phyloP scores from a whole-genome alignment of 2,113 vertebrate genomes.

The Rhynchopsitta pachyrhyncha region DNA sequence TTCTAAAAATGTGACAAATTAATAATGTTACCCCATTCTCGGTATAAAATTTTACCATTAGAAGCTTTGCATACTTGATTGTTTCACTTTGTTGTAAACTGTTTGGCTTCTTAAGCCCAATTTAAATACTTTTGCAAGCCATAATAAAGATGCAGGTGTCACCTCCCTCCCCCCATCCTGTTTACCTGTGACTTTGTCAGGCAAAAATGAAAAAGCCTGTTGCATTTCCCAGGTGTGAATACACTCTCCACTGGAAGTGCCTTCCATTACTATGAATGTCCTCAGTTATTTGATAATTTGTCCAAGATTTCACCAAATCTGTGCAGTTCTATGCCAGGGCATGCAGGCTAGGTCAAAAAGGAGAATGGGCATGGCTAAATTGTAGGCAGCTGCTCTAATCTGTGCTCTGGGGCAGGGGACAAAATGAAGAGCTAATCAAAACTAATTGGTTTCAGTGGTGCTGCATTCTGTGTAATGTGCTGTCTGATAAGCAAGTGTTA shows the following conservation, averaged over 20 bases:
- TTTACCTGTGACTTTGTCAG: not conserved
- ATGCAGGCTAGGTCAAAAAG: not conserved
- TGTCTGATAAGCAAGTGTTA: constrained; percentile 1
- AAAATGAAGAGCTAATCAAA: not conserved
- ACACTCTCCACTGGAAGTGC: not conserved
- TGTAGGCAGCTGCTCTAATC: not conserved
- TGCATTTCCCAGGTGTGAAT: not conserved
- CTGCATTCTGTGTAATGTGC: not conserved
- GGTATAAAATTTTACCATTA: not conserved
- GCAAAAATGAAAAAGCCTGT: not conserved
- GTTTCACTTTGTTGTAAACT: not conserved
- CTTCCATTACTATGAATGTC: not conserved
- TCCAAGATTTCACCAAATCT: not conserved
- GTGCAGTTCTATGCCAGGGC: not conserved
- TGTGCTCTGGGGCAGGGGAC: not conserved
- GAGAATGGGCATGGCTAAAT: not conserved
- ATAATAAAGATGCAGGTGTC: not conserved
- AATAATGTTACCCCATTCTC: not conserved
- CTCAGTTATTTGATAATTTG: not conserved
- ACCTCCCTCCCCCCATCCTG: rapidly evolving
- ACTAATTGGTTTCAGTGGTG: not conserved
- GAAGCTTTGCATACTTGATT: not conserved
- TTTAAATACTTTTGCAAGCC: not conserved
- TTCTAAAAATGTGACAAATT: not conserved
- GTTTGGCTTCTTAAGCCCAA: not conserved